Base-by-base conservation (phyloP, 2,797 vertebrate species). In the Heterohyrax brucei region DNA sequence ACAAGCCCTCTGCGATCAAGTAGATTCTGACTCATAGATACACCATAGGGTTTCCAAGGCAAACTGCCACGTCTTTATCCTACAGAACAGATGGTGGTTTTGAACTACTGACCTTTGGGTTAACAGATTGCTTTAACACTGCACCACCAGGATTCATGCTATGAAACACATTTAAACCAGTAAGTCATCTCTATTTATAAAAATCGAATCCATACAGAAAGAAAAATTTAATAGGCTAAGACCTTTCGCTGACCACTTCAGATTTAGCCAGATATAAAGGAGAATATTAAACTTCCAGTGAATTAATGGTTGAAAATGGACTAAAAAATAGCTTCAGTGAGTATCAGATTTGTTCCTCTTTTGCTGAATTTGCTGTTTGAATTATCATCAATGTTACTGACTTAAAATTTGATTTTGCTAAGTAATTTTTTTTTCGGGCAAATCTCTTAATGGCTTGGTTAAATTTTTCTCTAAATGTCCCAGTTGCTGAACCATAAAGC, bases 371-470 rank as follows among this genome's bases (percentile, higher is more conserved):
- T 85, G 26, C n/a, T 87, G 73, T 84, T 87, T 78, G 79, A 14
- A 53, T 95, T 48, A 22, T 33, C 39, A 68, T 64, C 28, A 77
- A 12, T 19, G 70, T 75, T 50, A 44, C 75, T 93, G 87, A 48
- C 82, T 78, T 70, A 73, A 56, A 93, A 87, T 78, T 76, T 87
- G n/a, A 91, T 59, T 94, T 97, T 91, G 44, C 53, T 48, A 28
- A 78, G 86, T 10, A 10, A 28, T 5, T 78, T 79, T 87, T 33
- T 19, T n/a, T 80, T n/a, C 81, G 72, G 94, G 84, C 79, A 22
- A 3, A 18, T 91, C 13, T 48, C 75, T 85, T 86, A 80, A 87
- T 30, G 70, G 28, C n/a, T 56, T 73, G 50, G 61, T 83, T 86
- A 76, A 39, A 72, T n/a, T 94, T 82, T 95, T 94, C 61, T 82